Conservation (phyloP, 1,140 invertebrate genomes). For the Caenorhabditis remanei region DNA sequence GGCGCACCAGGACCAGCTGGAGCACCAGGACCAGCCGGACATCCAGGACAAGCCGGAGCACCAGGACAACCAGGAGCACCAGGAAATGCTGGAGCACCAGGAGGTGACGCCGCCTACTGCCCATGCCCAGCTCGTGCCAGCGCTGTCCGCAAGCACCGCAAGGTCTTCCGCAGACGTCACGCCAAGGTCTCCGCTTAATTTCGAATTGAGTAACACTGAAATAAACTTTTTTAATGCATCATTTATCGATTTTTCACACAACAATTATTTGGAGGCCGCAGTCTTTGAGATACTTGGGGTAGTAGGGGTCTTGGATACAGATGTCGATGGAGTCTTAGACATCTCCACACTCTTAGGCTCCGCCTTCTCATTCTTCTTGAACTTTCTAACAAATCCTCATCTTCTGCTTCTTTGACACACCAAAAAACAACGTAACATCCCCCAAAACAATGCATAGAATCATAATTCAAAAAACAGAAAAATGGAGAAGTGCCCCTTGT, state of each 20-base stretch:
- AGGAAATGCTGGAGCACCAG: slow-evolving; percentile 52
- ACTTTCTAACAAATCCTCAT: too few relatives aligned
- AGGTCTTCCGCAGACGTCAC: slow-evolving; percentile 48
- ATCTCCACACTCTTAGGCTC: too few relatives aligned
- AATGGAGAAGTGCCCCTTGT: too few relatives aligned
- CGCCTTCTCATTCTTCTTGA: too few relatives aligned
- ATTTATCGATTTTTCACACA: neutral
- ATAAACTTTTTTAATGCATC: neutral
- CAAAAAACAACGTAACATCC: too few relatives aligned
- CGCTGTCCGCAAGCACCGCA: slow-evolving; percentile 56
- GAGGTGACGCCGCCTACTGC: slow-evolving; percentile 62
- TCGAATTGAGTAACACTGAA: neutral
- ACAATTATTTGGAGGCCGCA: too few relatives aligned
- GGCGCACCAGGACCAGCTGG: slow-evolving; percentile 54
- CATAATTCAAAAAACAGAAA: too few relatives aligned
- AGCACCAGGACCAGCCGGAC: slow-evolving; percentile 47
- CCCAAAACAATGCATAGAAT: too few relatives aligned
- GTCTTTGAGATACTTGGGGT: too few relatives aligned
- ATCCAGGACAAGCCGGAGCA: slow-evolving; percentile 32
- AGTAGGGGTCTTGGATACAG: too few relatives aligned
- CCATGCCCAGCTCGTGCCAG: slow-evolving; percentile 59
- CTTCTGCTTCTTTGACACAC: too few relatives aligned
- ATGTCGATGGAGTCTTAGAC: too few relatives aligned
- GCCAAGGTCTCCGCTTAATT: slow-evolving; percentile 41
- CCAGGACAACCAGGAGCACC: slow-evolving; percentile 50